Conservation (phyloP, 2,113 vertebrate genomes). For the Leiothrix lutea region DNA sequence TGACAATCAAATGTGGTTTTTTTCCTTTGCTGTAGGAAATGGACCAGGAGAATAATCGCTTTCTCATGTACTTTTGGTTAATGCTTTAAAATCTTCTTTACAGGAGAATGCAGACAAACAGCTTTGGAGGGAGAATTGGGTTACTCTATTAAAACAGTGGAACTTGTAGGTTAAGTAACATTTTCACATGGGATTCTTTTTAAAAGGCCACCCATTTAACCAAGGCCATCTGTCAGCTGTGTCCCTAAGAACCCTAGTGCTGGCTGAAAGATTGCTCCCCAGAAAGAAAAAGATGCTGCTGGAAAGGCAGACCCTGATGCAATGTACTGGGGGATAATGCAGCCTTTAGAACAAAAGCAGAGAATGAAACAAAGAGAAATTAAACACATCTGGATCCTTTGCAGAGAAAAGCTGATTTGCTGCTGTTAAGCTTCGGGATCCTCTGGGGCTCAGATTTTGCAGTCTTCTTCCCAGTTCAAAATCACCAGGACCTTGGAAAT, state of each 20-base stretch:
- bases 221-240: constrained; percentile 46
- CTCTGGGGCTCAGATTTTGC: not conserved
- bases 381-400: not conserved
- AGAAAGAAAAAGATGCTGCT: constrained; percentile 38
- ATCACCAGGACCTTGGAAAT: not conserved
- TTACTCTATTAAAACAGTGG: constrained; percentile 37
- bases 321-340: not conserved
- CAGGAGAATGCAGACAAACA: constrained; percentile 46
- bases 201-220: constrained; percentile 49
- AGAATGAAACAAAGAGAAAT: constrained; percentile 41
- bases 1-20: constrained; percentile 14
- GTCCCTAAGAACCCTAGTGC: not conserved
- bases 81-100: constrained; percentile 72
- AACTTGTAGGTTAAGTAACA: constrained; percentile 69
- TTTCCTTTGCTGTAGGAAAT: constrained; percentile 50
- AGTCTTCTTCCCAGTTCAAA: not conserved
- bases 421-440: not conserved
- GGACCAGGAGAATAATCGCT: constrained; percentile 58
- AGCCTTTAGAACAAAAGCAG: not conserved
- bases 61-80: constrained; percentile 65
- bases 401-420: constrained; percentile 26
- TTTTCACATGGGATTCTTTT: constrained; percentile 63
- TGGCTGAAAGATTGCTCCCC: constrained; percentile 22
- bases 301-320: constrained; percentile 28
- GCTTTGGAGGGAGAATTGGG: constrained; percentile 51